A percentile compares a stretch with the other conserved stretches of the same genome.
Evolutionary conservation across 2,888 invertebrate genomes (phyloP).

Genomic region (Rhimphoctona megacephalus): DNA sequence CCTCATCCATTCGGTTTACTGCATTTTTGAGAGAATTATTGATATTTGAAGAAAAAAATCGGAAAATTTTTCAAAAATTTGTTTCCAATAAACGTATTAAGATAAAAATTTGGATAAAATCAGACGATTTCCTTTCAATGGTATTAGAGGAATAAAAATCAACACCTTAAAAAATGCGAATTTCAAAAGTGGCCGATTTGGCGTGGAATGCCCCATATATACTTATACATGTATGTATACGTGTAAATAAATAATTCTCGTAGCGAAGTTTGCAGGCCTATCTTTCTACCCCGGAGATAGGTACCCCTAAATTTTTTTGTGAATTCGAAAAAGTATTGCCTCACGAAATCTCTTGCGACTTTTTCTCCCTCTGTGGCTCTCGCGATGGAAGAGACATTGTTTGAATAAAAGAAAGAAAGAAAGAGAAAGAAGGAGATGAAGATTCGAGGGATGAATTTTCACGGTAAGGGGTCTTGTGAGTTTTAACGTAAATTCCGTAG

Average conservation of each 20-base stretch:
- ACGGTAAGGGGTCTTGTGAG: conserved; percentile 60
- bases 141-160: no score
- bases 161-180: no score
- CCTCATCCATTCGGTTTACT: no score
- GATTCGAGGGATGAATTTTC: conserved; percentile 79
- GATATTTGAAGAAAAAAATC: no score
- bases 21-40: no score
- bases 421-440: neutral
- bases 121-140: no score
- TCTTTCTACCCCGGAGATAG: conserved; percentile 25
- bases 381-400: conserved; percentile 67
- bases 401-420: conserved; percentile 75
- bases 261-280: conserved; percentile 29
- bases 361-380: conserved; percentile 14
- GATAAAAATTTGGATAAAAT: no score
- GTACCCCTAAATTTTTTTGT: conserved; percentile 52
- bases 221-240: neutral
- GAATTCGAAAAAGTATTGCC: conserved; percentile 58
- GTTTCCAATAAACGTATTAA: no score
- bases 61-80: no score
- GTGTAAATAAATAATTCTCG: conserved; percentile 18
- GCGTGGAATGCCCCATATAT: no score
- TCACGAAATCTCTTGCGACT: conserved; percentile 52
- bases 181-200: no score
- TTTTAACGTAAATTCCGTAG: conserved; percentile 38